Base-by-base conservation (phyloP, 2,797 vertebrate genomes). In the Morus bassanus region DNA sequence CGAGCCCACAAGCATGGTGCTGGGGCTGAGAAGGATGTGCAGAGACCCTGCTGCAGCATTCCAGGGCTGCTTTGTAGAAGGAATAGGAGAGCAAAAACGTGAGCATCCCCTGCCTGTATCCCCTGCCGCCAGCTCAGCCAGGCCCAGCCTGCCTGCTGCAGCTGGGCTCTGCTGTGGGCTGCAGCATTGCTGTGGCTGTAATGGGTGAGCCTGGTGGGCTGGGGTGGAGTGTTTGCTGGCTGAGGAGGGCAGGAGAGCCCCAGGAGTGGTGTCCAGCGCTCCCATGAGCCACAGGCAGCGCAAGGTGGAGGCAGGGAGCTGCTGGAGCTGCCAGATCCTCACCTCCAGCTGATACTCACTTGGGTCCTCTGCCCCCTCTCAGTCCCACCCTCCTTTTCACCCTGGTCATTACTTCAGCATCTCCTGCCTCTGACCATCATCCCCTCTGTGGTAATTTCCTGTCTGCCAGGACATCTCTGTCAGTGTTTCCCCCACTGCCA, bases 1-100 rank as follows among this genome's bases (percentile, higher is more conserved):
- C 11, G n/a, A 50, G 33, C 51, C 27, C 16, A 0, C 0, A 1
- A 6, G 6, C 4, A 3, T 7, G 1, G 10, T 48, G 37, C 30
- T 51, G 53, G 33, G 27, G 15, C 21, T 8, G 10, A 51, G 39
- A 25, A 18, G 16, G 37, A 10, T 7, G 9, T 1, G 5, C 3
- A 0, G 2, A 22, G 31, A 4, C 17, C 9, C 21, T 24, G 41
- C 9, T 2, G 7, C 35, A 22, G 53, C 27, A 28, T 41, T 27
- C 18, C 8, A 4, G 18, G 18, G 8, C 65, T 67, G 70, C 28
- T 18, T 13, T 35, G 35, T 13, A 10, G 30, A 37, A 74, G n/a
- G 25, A 43, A 4, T 0, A 28, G 53, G 35, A 22, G 33, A 33
- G 9, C 14, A 43, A 37, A 43, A 33, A 7, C 0, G 0, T 33